Evolutionary conservation across 2,888 invertebrate genomes (phyloP).

Genomic region (Chorisops tibialis): DNA sequence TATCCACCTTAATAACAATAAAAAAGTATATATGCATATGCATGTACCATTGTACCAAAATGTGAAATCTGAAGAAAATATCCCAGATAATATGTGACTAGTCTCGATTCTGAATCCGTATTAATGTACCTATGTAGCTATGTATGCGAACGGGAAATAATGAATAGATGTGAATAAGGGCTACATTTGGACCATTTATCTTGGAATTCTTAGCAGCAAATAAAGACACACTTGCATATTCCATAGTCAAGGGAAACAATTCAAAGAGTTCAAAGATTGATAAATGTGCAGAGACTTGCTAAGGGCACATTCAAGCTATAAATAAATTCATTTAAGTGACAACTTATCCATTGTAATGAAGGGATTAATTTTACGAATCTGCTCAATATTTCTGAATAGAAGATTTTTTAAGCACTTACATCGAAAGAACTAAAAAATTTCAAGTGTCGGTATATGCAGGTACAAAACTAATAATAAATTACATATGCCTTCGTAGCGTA

Average conservation of each 20-base stretch:
- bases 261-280: constrained; percentile 22
- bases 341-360: no score
- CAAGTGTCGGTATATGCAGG: no score
- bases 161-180: constrained; percentile 27
- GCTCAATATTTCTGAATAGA: no score
- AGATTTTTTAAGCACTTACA: no score
- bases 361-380: no score
- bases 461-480: no score
- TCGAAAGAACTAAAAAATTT: no score
- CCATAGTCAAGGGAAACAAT: constrained; percentile 7
- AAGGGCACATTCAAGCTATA: constrained; percentile 10
- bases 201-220: neutral
- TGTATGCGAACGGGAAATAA: constrained; percentile 15
- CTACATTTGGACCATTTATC: constrained; percentile 20
- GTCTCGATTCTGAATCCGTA: neutral
- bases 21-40: neutral
- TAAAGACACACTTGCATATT: neutral
- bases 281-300: neutral
- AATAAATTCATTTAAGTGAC: neutral
- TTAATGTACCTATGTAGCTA: constrained; percentile 5
- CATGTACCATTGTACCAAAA: no score
- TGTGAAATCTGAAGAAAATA: no score
- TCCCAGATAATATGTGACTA: no score
- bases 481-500: no score
- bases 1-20: neutral